Evolutionary conservation across 1,140 invertebrate species (phyloP).

Genomic region (Camponotus pennsylvanicus): DNA sequence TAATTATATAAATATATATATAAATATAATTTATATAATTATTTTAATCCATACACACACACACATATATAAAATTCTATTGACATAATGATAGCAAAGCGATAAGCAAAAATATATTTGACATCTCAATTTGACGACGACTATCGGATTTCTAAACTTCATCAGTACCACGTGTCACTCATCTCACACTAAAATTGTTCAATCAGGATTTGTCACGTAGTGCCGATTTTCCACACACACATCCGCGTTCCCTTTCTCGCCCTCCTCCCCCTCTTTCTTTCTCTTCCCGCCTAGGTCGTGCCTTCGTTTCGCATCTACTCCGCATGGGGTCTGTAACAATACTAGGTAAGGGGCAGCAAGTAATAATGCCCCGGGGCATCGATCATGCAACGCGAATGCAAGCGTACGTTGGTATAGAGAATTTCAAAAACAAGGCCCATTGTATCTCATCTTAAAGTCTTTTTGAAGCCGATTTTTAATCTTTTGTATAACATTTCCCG

Average conservation of each 20-base stretch:
- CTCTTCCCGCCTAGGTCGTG: neutral
- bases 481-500: neutral
- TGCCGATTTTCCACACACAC: constrained; percentile 74
- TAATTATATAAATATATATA: neutral
- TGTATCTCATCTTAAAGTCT: neutral
- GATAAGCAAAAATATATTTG: constrained; percentile 24
- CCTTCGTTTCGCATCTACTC: constrained; percentile 22
- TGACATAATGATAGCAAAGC: neutral
- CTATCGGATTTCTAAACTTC: constrained; percentile 54
- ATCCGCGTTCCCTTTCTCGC: constrained; percentile 18
- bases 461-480: neutral
- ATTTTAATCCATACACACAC: too few relatives aligned
- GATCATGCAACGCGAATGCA: constrained; percentile 65
- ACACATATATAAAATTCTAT: neutral
- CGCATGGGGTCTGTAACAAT: constrained; percentile 75
- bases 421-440: constrained; percentile 62
- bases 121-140: constrained; percentile 29
- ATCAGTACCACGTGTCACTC: constrained; percentile 51
- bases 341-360: constrained; percentile 74
- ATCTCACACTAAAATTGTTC: constrained; percentile 74
- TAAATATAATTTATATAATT: neutral
- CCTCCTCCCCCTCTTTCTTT: neutral
- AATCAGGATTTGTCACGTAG: constrained; percentile 78
- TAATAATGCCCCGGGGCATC: constrained; percentile 76
- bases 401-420: constrained; percentile 2